Evolutionary conservation across 2,888 invertebrate species (phyloP).

Genomic region (Xiphydria camelus): DNA sequence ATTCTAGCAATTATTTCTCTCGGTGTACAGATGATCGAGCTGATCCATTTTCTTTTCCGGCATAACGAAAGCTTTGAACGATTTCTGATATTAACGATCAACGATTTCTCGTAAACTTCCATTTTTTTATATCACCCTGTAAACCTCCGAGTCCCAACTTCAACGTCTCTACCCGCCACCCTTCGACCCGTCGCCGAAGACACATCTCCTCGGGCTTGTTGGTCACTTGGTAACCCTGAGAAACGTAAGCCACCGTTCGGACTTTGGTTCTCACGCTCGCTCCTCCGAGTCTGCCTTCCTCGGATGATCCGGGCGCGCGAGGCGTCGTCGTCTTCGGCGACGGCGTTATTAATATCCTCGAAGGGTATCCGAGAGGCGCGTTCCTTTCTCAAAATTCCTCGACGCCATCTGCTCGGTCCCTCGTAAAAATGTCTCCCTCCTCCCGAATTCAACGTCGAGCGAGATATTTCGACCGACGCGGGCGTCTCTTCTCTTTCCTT

Average conservation of each 20-base stretch:
- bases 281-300: conserved; percentile 25
- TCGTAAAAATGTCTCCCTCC: too few relatives aligned
- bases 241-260: conserved; percentile 46
- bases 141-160: neutral
- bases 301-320: too few relatives aligned
- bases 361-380: neutral
- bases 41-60: too few relatives aligned
- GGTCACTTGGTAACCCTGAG: conserved; percentile 48
- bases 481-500: too few relatives aligned
- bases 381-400: conserved; percentile 6
- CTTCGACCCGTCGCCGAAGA: conserved; percentile 13
- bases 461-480: too few relatives aligned
- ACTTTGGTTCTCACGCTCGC: conserved; percentile 50
- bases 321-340: conserved; percentile 20
- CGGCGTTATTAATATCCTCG: neutral
- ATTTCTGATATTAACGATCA: too few relatives aligned
- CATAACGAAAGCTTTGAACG: too few relatives aligned
- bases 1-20: too few relatives aligned
- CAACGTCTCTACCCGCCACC: too few relatives aligned
- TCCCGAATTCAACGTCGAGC: too few relatives aligned
- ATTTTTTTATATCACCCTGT: neutral
- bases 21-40: too few relatives aligned
- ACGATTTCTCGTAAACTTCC: too few relatives aligned
- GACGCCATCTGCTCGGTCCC: conserved; percentile 4
- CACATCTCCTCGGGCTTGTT: conserved; percentile 45